Evolutionary conservation across 2,888 invertebrate genomes (phyloP), one percentile per base, ranked within the genome.

Genomic region (Euclidia mi): DNA sequence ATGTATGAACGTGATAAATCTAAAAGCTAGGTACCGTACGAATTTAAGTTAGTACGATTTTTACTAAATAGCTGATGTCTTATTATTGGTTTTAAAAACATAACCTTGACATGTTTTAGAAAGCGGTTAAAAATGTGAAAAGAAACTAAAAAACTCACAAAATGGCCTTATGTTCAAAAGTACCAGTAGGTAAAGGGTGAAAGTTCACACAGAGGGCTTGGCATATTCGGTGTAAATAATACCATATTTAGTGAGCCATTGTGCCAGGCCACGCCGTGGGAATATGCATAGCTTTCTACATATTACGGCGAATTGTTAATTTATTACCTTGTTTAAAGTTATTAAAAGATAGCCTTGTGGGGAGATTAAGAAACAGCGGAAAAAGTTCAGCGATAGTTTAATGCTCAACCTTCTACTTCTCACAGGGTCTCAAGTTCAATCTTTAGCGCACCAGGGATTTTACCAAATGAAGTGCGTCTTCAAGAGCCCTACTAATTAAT

Each of bases 221-320:
- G 38, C 48, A 37, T 65, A 56, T 73, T 73, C 40, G 55, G 65
- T 60, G 52, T 51, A 74, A 65, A 71, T 74, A 74, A 60, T 61
- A 29, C 40, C 2, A 38, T 65, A 60, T 74, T 70, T 70, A 46
- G 67, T 65, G 17, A 48, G 42, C 45, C 62, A 71, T 73, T 74
- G 72, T 63, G 20, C 47, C 20, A 25, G 32, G 2, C 15, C 15
- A 41, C 9, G 32, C 31, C 53, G 67, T 73, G 72, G 56, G 72
- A 73, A 72, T 34, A 20, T 15, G 37, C 43, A 56, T 56, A 18
- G 46, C 74, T 72, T 72, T 72, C 72, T 74, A 65, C 9, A 29
- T 20, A 37, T 3, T 37, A 38, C 12, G 29, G 28, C 15, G 42
- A 17, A 60, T 52, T 63, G 56, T 59, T 34, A 38, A 45, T 60